These are phyloP conservation scores for Gasterosteus nipponicus DNA, from an alignment of 2,113 vertebrate genomes.

Conservation along the genomic window DNA sequence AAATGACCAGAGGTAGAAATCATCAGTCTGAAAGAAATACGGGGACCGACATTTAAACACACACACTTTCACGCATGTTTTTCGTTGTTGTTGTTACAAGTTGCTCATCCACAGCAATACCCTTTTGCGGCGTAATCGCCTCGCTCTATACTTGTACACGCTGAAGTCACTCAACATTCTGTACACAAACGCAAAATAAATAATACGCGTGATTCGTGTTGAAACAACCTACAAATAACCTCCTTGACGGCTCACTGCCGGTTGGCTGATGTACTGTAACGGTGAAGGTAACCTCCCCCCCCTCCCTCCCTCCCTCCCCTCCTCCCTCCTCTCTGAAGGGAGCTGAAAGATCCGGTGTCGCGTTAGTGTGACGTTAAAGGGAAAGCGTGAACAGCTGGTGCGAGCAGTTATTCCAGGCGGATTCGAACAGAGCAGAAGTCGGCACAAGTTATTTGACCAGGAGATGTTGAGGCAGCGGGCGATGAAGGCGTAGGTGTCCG, in stretches of 20 bases:
- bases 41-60: constrained; percentile 18
- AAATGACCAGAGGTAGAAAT: constrained; percentile 80
- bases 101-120: constrained; percentile 27
- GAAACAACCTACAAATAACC: constrained; percentile 25
- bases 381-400: not conserved
- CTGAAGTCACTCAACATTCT: constrained; percentile 9
- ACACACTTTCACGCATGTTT: not conserved
- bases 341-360: not conserved
- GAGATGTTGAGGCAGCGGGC: constrained; percentile 87
- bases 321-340: no score
- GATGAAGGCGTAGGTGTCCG: constrained; percentile 97
- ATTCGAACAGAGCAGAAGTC: not conserved
- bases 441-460: constrained; percentile 74
- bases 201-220: constrained; percentile 9
- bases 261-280: constrained; percentile 39
- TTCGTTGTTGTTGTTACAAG: constrained; percentile 20
- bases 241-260: constrained; percentile 51
- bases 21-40: constrained; percentile 54
- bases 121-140: constrained; percentile 13
- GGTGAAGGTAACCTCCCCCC: not conserved
- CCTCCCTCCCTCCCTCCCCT: not conserved
- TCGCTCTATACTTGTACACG: constrained; percentile 23
- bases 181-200: constrained; percentile 59
- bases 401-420: constrained; percentile 24
- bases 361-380: not conserved